Conservation (phyloP, 2,888 invertebrate species). For the Diarsia brunnea region DNA sequence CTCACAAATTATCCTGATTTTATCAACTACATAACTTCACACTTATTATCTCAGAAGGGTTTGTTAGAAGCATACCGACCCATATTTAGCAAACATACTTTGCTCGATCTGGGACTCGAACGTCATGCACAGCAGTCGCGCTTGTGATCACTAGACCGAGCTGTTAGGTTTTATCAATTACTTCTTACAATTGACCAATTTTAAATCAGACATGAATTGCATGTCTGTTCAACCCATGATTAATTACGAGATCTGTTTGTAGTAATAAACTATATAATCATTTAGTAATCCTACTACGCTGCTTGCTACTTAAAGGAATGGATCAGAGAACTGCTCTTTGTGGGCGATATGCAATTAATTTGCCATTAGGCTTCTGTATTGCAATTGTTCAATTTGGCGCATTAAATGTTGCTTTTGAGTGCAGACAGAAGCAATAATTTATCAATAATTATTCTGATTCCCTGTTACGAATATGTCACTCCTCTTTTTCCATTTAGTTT, state of each 20-base stretch:
- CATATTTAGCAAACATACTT: no score
- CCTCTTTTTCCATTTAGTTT: no score
- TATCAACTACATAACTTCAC: not conserved
- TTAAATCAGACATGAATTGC: conserved; percentile 10
- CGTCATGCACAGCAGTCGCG: no score
- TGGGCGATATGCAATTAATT: conserved; percentile 42
- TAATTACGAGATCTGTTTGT: conserved; percentile 21
- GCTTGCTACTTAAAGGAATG: conserved; percentile 11
- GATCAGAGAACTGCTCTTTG: conserved; percentile 13
- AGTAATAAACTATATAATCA: not conserved
- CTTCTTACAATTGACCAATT: not conserved
- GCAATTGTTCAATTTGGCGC: conserved; percentile 43
- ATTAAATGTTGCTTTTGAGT: conserved; percentile 12
- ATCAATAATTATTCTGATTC: not conserved
- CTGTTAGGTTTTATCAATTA: not conserved
- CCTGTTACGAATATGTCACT: not conserved
- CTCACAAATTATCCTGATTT: not conserved
- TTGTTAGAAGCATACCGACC: no score
- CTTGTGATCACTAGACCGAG: no score
- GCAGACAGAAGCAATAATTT: not conserved
- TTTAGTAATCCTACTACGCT: conserved; percentile 31
- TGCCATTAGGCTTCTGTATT: conserved; percentile 31
- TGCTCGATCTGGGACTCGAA: no score
- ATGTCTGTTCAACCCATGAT: conserved; percentile 30
- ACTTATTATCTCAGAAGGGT: no score